Percentiles rank a stretch among this genome's conserved stretches.
Evolutionary conservation across 1,140 invertebrate genomes (phyloP).

Genomic region (Caenorhabditis latens): DNA sequence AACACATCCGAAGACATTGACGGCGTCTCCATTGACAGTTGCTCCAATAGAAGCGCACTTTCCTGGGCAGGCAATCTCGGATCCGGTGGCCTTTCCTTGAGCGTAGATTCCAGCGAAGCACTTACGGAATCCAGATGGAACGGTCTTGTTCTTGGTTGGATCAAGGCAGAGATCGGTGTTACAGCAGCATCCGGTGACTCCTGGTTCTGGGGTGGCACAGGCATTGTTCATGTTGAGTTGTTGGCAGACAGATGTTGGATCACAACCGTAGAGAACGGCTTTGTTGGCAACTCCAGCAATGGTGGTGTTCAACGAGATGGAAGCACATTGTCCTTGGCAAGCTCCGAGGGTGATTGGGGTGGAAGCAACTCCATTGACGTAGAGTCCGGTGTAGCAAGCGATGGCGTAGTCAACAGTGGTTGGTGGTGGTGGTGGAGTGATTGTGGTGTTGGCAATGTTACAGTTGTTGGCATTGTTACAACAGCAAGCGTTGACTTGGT

Average conservation of each 20-base stretch:
- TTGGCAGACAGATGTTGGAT: constrained; percentile 56
- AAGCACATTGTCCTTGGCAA: constrained; percentile 63
- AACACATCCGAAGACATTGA: constrained; percentile 18
- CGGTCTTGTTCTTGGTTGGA: constrained; percentile 48
- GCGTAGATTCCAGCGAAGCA: constrained; percentile 55
- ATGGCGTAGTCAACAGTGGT: constrained; percentile 53
- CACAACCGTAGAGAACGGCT: constrained; percentile 60
- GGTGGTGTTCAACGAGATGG: constrained; percentile 56
- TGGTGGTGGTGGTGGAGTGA: constrained; percentile 57
- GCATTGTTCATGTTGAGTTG: constrained; percentile 21
- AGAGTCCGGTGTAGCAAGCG: constrained; percentile 59
- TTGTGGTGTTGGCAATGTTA: constrained; percentile 56
- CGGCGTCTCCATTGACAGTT: not conserved
- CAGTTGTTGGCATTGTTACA: constrained; percentile 61
- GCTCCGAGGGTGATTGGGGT: constrained; percentile 23
- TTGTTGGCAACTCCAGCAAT: not conserved
- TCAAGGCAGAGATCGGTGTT: constrained; percentile 58
- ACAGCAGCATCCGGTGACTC: constrained; percentile 64
- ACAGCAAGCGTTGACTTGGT: constrained; percentile 53
- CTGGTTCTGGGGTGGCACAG: constrained; percentile 56
- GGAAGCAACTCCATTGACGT: constrained; percentile 41
- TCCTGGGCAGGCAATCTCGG: constrained; percentile 43
- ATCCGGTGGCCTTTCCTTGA: constrained; percentile 12
- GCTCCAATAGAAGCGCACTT: constrained; percentile 43
- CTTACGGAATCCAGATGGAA: constrained; percentile 4